phyloP scores from a whole-genome alignment of 2,113 vertebrate genomes.

The Dendrocopos noguchii region DNA sequence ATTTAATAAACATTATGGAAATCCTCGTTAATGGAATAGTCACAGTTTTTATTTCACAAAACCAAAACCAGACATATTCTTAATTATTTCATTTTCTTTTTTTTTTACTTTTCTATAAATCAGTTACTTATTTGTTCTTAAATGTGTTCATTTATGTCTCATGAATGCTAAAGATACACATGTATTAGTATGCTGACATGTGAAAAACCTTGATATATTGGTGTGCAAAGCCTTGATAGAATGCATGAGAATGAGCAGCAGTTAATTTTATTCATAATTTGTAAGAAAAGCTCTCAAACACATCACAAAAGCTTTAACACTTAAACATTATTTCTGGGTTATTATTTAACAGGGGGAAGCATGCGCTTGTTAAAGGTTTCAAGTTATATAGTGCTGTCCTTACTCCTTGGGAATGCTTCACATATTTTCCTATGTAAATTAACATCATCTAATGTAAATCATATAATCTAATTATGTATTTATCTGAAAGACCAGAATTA shows the following conservation, averaged over 20 bases:
- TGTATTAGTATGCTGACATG: background rate
- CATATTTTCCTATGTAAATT: background rate
- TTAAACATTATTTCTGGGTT: background rate
- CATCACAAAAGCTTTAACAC: background rate
- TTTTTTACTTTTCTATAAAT: background rate
- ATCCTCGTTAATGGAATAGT: background rate
- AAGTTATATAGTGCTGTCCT: background rate
- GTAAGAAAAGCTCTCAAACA: background rate
- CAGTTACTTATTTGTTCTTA: background rate
- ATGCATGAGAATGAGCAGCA: background rate
- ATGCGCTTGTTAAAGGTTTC: background rate
- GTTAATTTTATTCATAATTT: background rate
- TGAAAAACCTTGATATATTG: background rate
- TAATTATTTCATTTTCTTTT: background rate
- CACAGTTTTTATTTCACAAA: background rate
- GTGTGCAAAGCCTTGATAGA: background rate
- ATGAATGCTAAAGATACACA: background rate
- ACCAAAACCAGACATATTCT: background rate
- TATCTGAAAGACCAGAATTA: constrained; percentile 34
- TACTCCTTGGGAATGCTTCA: background rate
- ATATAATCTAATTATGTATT: constrained; percentile 15
- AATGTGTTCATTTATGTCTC: background rate
- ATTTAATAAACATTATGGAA: no score
- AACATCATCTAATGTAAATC: background rate
- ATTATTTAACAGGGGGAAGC: background rate